Evolutionary conservation across 1,140 invertebrate genomes (phyloP), one percentile per base, ranked within the genome.

Genomic region (Brachionus paranguensis): DNA sequence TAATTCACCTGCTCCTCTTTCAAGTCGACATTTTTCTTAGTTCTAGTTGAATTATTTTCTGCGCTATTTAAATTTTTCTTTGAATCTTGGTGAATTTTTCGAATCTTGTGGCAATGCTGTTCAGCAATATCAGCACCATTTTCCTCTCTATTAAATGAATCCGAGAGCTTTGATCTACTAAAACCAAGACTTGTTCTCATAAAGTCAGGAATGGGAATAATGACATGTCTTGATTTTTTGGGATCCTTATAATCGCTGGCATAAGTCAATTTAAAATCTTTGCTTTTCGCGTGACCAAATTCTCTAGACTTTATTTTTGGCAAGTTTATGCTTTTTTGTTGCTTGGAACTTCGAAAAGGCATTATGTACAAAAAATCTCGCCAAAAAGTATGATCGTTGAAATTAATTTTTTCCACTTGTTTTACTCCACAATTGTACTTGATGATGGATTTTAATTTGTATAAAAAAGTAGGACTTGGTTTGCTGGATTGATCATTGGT

Each of bases 181-280:
- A 60, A 60, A 33, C 78, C 78, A 20, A 81, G 29, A 12, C 14
- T 41, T 3, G 78, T 81, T 81, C 11, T 60, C 78, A 81, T 81
- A 81, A 81, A 81, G 12, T 81, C 78, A 12, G 78, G 78, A 45
- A 81, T 64, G 3, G 78, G 78, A 20, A 81, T 68, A 29, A 81
- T 64, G 3, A 81, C 78, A 45, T 60, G 53, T 33, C 33, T 81
- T 17, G 17, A 27, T 33, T 43, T 20, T 45, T 81, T 45, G 2
- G 4, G 4, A 41, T 47, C 8, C 43, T 64, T 81, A 37, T 6
- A 4, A 10, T 81, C 78, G 29, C 3, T 68, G 8, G 50, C 27
- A 43, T 81, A 81, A 2, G 78, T 43, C 37, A 68, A 55, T 12
- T 27, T 41, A 29, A n/a, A n/a, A 79, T 79, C 50, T 17, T 43